These are phyloP conservation scores for Eufriesea mexicana DNA, from an alignment of 1,140 invertebrate species.

Conservation along the genomic window DNA sequence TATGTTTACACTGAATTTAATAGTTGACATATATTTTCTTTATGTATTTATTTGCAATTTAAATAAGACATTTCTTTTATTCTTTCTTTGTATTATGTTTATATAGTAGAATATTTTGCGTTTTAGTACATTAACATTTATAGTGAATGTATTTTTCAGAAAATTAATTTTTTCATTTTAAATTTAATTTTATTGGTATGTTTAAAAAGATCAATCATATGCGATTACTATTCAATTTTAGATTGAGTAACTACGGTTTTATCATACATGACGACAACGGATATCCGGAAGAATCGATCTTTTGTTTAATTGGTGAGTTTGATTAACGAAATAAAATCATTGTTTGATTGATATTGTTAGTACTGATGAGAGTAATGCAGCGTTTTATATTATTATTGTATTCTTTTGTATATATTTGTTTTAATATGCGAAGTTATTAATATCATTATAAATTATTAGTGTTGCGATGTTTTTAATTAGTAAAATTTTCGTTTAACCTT, in stretches of 20 bases:
- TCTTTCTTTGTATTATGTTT: not conserved
- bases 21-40: not conserved
- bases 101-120: too few relatives aligned
- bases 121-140: not conserved
- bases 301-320: slow-evolving; percentile 68
- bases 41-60: not conserved
- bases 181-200: not conserved
- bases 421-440: not conserved
- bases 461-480: too few relatives aligned
- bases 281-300: slow-evolving; percentile 61
- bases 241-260: slow-evolving; percentile 26
- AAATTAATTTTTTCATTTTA: not conserved
- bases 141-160: not conserved
- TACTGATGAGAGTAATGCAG: not conserved
- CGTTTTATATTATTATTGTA: not conserved
- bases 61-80: not conserved
- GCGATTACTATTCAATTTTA: slow-evolving; percentile 24
- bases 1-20: not conserved
- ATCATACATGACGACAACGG: slow-evolving; percentile 72
- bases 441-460: too few relatives aligned
- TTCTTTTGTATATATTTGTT: not conserved
- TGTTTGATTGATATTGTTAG: not conserved
- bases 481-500: not conserved
- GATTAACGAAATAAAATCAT: not conserved
- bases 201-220: not conserved